Percentiles rank a stretch among this genome's conserved stretches.
Evolutionary conservation across 2,797 vertebrate genomes (phyloP).

Genomic region (Enteromius radiatus): DNA sequence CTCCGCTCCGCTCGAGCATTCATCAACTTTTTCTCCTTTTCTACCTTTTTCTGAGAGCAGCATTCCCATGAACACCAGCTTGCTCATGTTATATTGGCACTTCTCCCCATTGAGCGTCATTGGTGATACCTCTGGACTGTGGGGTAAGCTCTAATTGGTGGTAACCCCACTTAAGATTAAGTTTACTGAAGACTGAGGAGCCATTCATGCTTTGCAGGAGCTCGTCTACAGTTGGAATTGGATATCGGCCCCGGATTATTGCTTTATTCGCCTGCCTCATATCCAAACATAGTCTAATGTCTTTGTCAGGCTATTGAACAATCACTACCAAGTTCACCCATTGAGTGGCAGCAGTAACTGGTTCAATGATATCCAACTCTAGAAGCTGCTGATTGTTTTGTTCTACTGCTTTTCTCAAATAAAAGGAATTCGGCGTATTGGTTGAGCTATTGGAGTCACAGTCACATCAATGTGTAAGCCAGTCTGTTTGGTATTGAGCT

Average conservation of each 20-base stretch:
- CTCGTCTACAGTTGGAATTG: constrained; percentile 39
- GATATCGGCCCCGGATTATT: constrained; percentile 20
- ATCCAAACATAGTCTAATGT: background rate
- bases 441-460: background rate
- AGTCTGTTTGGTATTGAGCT: background rate
- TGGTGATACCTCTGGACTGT: constrained; percentile 39
- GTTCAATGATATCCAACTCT: background rate
- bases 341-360: background rate
- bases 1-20: background rate
- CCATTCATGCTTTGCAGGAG: constrained; percentile 39
- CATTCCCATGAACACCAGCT: too few species aligned
- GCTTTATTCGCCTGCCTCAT: background rate
- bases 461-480: background rate
- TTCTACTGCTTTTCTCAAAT: background rate
- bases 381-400: background rate
- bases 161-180: constrained; percentile 48
- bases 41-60: too few species aligned
- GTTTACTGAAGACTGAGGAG: constrained; percentile 41
- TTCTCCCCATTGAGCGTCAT: too few species aligned
- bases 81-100: too few species aligned
- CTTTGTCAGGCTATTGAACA: background rate
- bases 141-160: constrained; percentile 35
- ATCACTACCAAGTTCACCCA: background rate
- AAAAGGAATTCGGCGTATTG: too few species aligned
- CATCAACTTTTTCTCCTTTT: too few species aligned